Evolutionary conservation across 2,797 vertebrate species (phyloP).

Genomic region (Melanotaenia boesemani): DNA sequence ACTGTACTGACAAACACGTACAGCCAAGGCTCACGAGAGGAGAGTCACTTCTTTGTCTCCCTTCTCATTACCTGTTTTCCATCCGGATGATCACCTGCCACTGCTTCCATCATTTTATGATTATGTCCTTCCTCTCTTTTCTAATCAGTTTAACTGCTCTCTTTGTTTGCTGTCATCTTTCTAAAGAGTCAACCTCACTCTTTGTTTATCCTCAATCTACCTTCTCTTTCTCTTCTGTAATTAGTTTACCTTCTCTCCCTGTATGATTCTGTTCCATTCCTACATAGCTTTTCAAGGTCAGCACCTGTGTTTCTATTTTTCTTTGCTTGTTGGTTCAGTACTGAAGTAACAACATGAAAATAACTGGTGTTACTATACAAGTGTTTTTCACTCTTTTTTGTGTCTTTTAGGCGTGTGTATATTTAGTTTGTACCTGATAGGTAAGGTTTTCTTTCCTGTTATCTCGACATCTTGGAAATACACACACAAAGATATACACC

Average conservation of each 20-base stretch:
- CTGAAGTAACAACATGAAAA: constrained; percentile 65
- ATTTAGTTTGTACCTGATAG: constrained; percentile 61
- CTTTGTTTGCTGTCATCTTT: constrained; percentile 53
- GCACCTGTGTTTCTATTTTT: constrained; percentile 18
- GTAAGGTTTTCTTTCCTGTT: constrained; percentile 33
- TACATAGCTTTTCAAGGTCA: constrained; percentile 49
- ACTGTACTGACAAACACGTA: constrained; percentile 89
- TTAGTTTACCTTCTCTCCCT: constrained; percentile 55
- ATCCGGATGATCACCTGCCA: constrained; percentile 59
- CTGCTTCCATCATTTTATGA: constrained; percentile 52
- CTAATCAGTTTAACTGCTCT: constrained; percentile 66
- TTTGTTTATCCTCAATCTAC: constrained; percentile 36
- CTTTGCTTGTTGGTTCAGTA: constrained; percentile 47
- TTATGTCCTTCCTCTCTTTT: constrained; percentile 49
- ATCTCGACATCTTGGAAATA: constrained; percentile 44
- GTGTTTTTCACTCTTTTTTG: constrained; percentile 23
- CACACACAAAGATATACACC: constrained; percentile 49
- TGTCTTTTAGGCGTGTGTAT: constrained; percentile 50
- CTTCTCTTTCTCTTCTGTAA: constrained; percentile 42
- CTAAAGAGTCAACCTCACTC: constrained; percentile 43
- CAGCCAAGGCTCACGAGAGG: constrained; percentile 82
- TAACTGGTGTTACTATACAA: constrained; percentile 51
- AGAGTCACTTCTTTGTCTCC: constrained; percentile 42
- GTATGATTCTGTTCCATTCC: constrained; percentile 53
- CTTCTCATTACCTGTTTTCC: constrained; percentile 57